Evolutionary conservation across 1,140 invertebrate species (phyloP).

Genomic region (Cryptotermes secundus): DNA sequence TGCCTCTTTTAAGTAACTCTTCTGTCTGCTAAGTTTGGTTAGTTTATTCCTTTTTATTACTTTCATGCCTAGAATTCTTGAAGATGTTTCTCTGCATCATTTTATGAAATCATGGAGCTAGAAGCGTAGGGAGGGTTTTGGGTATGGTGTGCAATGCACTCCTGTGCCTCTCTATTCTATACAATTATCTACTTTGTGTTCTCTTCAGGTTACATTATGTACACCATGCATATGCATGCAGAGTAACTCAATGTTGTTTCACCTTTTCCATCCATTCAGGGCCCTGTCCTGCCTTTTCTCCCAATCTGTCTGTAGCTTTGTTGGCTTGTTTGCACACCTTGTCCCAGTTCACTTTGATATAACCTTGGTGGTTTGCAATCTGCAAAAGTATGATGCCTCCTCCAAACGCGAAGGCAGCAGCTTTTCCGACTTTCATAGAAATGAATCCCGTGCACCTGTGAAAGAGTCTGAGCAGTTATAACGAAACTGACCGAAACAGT

Average conservation of each 20-base stretch:
- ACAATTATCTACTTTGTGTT: no score
- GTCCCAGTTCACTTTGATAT: constrained; percentile 88
- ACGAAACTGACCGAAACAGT: background rate
- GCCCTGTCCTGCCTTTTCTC: constrained; percentile 69
- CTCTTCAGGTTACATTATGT: background rate
- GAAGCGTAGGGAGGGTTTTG: no score
- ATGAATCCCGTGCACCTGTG: constrained; percentile 83
- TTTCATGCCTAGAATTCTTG: no score
- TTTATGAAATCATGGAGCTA: no score
- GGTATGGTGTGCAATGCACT: no score
- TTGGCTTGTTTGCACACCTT: constrained; percentile 79
- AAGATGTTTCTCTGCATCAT: no score
- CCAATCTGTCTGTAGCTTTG: constrained; percentile 77
- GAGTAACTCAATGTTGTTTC: constrained; percentile 40
- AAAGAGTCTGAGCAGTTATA: constrained; percentile 35
- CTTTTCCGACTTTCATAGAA: constrained; percentile 89
- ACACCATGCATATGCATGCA: constrained; percentile 29
- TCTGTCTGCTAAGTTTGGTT: no score
- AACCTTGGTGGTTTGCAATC: constrained; percentile 88
- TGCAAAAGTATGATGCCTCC: constrained; percentile 86
- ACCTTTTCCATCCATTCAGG: constrained; percentile 79
- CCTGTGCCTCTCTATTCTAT: no score
- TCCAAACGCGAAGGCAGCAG: constrained; percentile 83
- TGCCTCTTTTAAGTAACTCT: no score
- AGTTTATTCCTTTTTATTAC: no score